Percentiles rank a stretch among this genome's conserved stretches.
Conservation (phyloP, 2,113 vertebrate species). For the Plotosus lineatus region DNA sequence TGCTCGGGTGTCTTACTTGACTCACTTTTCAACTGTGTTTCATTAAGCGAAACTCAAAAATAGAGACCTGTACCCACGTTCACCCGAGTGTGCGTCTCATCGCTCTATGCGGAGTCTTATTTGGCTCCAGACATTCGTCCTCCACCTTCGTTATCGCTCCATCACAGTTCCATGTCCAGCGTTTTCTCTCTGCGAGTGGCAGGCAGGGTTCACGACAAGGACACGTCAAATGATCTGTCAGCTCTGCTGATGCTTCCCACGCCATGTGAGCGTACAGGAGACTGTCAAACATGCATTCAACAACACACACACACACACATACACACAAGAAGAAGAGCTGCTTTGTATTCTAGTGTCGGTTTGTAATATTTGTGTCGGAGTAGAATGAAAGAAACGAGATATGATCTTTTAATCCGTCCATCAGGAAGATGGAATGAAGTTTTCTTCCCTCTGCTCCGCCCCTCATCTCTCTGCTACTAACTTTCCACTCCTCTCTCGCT, state of each 20-base stretch:
- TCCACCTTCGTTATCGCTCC: constrained; percentile 16
- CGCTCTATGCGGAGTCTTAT: not conserved
- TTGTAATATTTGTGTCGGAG: not conserved
- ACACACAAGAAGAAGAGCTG: not conserved
- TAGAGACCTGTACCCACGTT: not conserved
- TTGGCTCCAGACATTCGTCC: not conserved
- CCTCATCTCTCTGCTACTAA: not conserved
- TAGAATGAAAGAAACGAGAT: not conserved
- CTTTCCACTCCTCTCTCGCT: constrained; percentile 1
- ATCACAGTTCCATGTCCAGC: not conserved
- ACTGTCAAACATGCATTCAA: not conserved
- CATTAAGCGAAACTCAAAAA: not conserved
- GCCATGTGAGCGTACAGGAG: not conserved
- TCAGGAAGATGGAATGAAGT: not conserved
- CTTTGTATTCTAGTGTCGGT: not conserved
- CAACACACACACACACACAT: not conserved
- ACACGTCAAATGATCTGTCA: constrained; percentile 17
- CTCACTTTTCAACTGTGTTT: not conserved
- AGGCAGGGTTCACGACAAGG: constrained; percentile 16
- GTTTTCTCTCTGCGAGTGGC: not conserved
- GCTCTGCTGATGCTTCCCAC: constrained; percentile 11
- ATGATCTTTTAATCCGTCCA: not conserved
- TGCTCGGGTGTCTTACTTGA: too few species aligned
- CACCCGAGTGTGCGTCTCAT: too few species aligned
- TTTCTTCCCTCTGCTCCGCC: not conserved